Evolutionary conservation across 2,113 vertebrate species (phyloP), one percentile per base, ranked within the genome.

Genomic region (Zosterops hypoxanthus): DNA sequence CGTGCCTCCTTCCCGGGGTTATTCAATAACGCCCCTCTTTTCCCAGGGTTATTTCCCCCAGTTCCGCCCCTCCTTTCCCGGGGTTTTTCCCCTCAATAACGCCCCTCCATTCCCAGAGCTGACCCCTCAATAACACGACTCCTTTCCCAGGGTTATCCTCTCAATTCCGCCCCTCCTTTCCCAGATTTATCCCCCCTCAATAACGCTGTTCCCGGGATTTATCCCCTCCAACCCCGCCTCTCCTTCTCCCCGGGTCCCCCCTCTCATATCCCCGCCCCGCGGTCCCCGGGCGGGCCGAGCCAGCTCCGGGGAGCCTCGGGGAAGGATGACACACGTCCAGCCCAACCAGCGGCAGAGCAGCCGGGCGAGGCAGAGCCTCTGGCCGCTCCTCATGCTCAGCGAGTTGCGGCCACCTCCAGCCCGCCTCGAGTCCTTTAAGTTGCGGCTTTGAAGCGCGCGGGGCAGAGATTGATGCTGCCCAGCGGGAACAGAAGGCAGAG

Each of bases 401-500:
- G 66, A 90, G 88, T 12, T 12, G 47, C 47, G 47, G 47, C 47
- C n/a, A 83, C 86, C 93, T 88, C 88, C 88, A 47, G 42, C 39
- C 69, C 41, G 55, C 63, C 31, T 20, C 9, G 52, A 73, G 94
- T 33, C 88, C 88, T 95, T 94, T 42, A 93, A 97, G 93, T 94
- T 91, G 36, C 95, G 26, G 95, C 94, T 95, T 88, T 72, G 52
- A 75, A 91, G 70, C 8, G 88, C 28, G 93, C 92, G 15, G 41
- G 90, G 95, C 82, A 50, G 95, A 81, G 47, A 23, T 22, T 12
- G 29, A 29, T 49, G 96, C 90, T 79, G 91, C 91, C 91, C 96
- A 94, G 92, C 80, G 61, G 29, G 93, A 96, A 42, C 92, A 93
- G 96, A 95, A 94, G 96, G 96, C 93, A 92, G 78, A 83, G 71